These are phyloP conservation scores for Odontamblyopus lacepedii DNA, from an alignment of 2,797 vertebrate species.

Conservation along the genomic window DNA sequence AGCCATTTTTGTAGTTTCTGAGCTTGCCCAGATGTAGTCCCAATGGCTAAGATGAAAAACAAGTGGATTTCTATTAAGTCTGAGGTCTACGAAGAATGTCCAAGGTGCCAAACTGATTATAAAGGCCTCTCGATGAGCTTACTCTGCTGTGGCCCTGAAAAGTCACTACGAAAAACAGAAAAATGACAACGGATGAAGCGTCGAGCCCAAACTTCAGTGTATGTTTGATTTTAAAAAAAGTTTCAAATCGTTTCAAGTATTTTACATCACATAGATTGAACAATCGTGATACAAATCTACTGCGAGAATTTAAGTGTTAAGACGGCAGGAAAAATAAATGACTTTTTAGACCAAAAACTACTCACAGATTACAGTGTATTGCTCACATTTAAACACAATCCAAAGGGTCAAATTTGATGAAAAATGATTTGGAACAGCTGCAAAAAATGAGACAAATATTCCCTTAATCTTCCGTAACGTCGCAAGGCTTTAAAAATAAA, in stretches of 20 bases:
- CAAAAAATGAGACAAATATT: no score
- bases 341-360: no score
- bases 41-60: slow-evolving; percentile 2
- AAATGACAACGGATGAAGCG: neutral
- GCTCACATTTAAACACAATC: no score
- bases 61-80: slow-evolving; percentile 3
- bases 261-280: neutral
- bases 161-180: slow-evolving; percentile 1
- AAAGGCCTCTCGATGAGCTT: slow-evolving; percentile 13
- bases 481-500: no score
- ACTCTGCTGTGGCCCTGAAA: slow-evolving; percentile 4
- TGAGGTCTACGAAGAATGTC: slow-evolving; percentile 15
- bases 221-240: no score
- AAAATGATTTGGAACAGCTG: no score
- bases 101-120: slow-evolving; percentile 16
- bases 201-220: neutral
- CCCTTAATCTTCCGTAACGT: no score
- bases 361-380: no score
- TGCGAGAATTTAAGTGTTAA: no score
- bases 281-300: neutral
- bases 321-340: no score
- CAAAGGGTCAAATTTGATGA: no score
- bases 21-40: neutral
- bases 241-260: neutral
- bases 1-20: slow-evolving; percentile 43